Base-by-base conservation (phyloP, 2,888 invertebrate genomes). In the Drosophila prolongata region DNA sequence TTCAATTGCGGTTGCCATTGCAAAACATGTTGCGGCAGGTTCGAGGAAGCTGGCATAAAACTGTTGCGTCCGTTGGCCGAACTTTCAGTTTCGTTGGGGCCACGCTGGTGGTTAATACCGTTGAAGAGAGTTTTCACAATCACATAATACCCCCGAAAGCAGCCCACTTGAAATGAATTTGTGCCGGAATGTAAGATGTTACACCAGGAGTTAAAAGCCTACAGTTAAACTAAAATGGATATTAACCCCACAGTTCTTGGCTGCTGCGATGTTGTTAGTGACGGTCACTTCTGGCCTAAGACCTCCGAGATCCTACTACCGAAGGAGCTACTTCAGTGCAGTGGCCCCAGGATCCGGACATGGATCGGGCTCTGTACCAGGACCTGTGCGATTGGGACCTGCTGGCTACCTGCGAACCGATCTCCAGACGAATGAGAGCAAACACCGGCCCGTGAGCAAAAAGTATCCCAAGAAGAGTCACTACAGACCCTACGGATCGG, bases 11-110 rank as follows among this genome's bases (percentile, higher is more conserved):
- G 54, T 71, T 55, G 19, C 55, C 43, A 52, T 73, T 85, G 89
- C 83, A 71, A 85, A 85, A 85, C 85, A 82, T 75, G 85, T 87
- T 85, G 83, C 64, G 65, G 53, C 71, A 72, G 67, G 73, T 57
- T 57, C 54, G 61, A 83, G 90, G 91, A 90, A 90, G 91, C 81
- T 88, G 79, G 83, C 91, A 90, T 90, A 90, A 90, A 90, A 91
- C 85, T 81, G 78, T 89, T 89, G 90, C 76, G 81, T 79, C 80
- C 79, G 79, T 78, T 83, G 87, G 76, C 74, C 75, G 87, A 87
- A 90, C 90, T 90, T 91, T 90, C 91, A 90, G 91, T 90, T 91
- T 90, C 90, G 77, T 89, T 81, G 65, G 74, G 83, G 78, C 90
- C 79, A 82, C 90, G 84, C 82, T 75, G 72, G 79, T 73, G 86